A percentile compares a stretch with the other conserved stretches of the same genome.
These are phyloP conservation scores for Drosophila kokeensis DNA, from an alignment of 2,888 invertebrate species.

Conservation along the genomic window DNA sequence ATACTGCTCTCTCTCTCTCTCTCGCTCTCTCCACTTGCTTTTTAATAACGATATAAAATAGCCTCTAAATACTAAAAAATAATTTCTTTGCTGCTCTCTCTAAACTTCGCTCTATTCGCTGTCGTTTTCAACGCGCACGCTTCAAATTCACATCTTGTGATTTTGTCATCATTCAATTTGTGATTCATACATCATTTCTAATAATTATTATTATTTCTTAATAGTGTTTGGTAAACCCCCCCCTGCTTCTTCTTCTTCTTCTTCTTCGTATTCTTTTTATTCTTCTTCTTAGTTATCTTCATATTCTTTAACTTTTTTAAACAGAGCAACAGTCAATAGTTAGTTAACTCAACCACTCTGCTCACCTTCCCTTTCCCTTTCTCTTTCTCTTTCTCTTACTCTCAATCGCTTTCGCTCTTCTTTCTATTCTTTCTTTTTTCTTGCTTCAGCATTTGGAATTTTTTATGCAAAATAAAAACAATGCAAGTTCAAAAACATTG, in stretches of 20 bases:
- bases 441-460: conserved; percentile 71
- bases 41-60: conserved; percentile 83
- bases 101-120: conserved; percentile 28
- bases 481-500: conserved; percentile 54
- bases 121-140: conserved; percentile 73
- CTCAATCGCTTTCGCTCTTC: not conserved
- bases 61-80: conserved; percentile 85
- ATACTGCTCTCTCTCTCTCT: conserved; percentile 11
- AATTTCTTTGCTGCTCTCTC: conserved; percentile 62
- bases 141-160: conserved; percentile 51
- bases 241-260: conserved; percentile 14
- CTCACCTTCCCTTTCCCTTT: conserved; percentile 21
- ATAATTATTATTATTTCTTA: conserved; percentile 45
- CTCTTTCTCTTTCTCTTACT: conserved; percentile 5
- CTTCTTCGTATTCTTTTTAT: conserved; percentile 10
- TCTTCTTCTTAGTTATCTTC: not conserved
- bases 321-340: conserved; percentile 48
- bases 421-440: conserved; percentile 17
- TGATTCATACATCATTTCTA: conserved; percentile 21
- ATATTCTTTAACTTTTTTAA: conserved; percentile 18
- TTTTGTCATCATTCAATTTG: conserved; percentile 33
- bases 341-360: conserved; percentile 60
- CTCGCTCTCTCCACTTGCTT: conserved; percentile 33
- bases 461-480: conserved; percentile 54
- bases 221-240: conserved; percentile 45